Evolutionary conservation across 2,113 vertebrate genomes (phyloP).

Genomic region (Halichoeres trimaculatus): DNA sequence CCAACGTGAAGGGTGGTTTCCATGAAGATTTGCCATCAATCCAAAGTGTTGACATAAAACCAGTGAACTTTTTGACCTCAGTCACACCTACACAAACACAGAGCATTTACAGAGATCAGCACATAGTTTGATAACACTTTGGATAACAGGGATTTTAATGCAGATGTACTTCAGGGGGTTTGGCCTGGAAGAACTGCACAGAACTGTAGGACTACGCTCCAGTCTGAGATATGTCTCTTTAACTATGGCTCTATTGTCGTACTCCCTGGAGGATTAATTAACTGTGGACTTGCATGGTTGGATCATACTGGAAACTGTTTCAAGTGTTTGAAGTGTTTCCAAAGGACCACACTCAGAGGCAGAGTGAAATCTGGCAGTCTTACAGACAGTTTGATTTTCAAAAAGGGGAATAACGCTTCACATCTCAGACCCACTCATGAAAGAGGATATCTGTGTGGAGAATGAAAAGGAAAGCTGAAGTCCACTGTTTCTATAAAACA

Average conservation of each 20-base stretch:
- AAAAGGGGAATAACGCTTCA: background rate
- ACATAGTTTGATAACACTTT: background rate
- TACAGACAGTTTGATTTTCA: background rate
- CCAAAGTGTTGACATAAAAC: background rate
- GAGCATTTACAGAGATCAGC: background rate
- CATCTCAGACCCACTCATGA: background rate
- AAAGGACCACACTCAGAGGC: background rate
- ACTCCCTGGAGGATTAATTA: background rate
- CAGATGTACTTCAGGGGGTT: background rate
- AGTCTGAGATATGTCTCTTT: too few relatives aligned
- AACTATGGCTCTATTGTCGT: too few relatives aligned
- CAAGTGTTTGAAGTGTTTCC: too few relatives aligned
- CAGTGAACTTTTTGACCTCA: background rate
- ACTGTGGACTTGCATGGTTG: background rate
- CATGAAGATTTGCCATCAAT: conserved; percentile 24
- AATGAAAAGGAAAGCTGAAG: background rate
- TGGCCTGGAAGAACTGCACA: background rate
- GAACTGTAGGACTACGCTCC: too few relatives aligned
- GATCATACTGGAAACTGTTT: background rate
- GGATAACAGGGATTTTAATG: background rate
- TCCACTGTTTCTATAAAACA: background rate
- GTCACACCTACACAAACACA: background rate
- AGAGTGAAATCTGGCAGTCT: background rate
- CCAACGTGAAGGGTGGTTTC: conserved; percentile 1
- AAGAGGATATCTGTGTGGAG: background rate